Base-by-base conservation (phyloP, 2,888 invertebrate genomes). In the Drosophila longiperda region DNA sequence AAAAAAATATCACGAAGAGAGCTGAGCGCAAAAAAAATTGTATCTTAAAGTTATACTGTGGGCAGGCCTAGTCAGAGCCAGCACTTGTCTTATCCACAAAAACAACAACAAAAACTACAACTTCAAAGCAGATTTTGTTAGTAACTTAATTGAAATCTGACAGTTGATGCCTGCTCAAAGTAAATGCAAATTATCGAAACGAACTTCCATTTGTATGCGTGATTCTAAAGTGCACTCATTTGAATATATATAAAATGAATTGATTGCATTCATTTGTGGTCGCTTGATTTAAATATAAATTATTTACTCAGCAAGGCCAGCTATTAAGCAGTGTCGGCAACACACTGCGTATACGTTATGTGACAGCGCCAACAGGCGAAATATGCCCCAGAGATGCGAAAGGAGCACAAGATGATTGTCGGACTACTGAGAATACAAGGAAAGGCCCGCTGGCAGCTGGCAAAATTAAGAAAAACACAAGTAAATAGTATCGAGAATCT, bases 111-210 rank as follows among this genome's bases (percentile, higher is more conserved):
- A 15, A 38, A 57, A 6, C 38, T 29, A 55, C 61, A 82, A 70
- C 80, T 64, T 87, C 79, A 84, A 89, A 89, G 89, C 74, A 50
- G 71, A 74, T 72, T 81, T 67, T 58, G 57, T 58, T 45, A 53
- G 79, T 71, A 76, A 81, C 72, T 80, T 73, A 62, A 83, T 69
- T 88, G 77, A 9, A 72, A n/a, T 23, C 40, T n/a, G 42, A 36
- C 34, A 29, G 23, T 50, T 48, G 53, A n/a, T 50, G 50, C 12
- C 42, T 38, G 36, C n/a, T n/a, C 12, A 7, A 17, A 15, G 36
- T 17, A 33, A 66, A 52, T 45, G 33, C n/a, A 54, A 62, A 48
- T 42, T 49, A 40, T 50, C 29, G 15, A 34, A 23, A 42, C 7
- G 36, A 42, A 45, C 33, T 48, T 48, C 15, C n/a, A 36, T 45